A percentile compares a stretch with the other conserved stretches of the same genome.
These are phyloP conservation scores for Sitobion miscanthi DNA, from an alignment of 1,140 invertebrate species.

Conservation along the genomic window DNA sequence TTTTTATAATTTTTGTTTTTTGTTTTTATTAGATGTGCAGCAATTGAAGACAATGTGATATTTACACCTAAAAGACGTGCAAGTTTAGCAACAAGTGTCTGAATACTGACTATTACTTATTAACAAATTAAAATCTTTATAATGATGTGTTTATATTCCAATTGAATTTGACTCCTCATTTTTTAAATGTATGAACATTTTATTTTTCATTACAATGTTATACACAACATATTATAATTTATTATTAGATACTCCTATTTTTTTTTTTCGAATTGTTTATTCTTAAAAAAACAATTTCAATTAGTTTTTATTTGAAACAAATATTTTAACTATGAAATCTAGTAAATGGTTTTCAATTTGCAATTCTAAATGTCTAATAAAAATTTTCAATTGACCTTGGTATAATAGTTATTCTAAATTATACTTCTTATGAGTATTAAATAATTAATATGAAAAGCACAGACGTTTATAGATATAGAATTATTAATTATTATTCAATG, in stretches of 20 bases:
- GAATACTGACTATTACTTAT: neutral
- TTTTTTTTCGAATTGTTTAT: neutral
- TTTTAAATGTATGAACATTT: neutral
- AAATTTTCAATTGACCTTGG: neutral
- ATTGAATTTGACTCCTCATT: neutral
- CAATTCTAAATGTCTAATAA: neutral
- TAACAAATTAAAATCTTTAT: neutral
- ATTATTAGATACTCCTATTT: neutral
- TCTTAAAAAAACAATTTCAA: neutral
- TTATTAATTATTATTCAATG: constrained; percentile 3
- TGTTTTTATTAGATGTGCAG: constrained; percentile 17
- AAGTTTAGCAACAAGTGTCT: constrained; percentile 40
- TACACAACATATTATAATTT: neutral
- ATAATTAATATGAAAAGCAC: neutral
- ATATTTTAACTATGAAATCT: constrained; percentile 6
- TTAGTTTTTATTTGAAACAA: neutral
- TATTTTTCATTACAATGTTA: neutral
- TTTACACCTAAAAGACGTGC: constrained; percentile 24
- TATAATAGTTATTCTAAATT: neutral
- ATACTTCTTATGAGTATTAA: neutral
- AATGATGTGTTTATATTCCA: neutral
- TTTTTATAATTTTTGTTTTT: constrained; percentile 4
- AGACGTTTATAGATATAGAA: neutral
- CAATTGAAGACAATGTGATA: neutral
- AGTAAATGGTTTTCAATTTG: neutral